Base-by-base conservation (phyloP, 2,888 invertebrate genomes). In the Ectemnius lituratus region DNA sequence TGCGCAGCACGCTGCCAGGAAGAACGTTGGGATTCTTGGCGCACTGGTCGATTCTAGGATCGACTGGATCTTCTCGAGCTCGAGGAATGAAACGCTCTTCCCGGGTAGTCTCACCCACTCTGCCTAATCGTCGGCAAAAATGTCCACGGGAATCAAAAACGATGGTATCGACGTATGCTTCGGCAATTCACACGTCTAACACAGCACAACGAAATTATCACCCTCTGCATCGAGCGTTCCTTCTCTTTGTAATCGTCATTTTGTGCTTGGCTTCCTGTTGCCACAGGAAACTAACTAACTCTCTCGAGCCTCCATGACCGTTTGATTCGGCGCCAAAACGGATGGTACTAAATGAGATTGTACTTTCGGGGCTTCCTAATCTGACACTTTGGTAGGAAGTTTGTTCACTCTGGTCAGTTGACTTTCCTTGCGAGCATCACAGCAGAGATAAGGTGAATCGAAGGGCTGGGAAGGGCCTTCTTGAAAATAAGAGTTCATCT, bases 1-100 rank as follows among this genome's bases (percentile, higher is more conserved):
- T 37, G n/a, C 84, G 84, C 82, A 78, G 82, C 83, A 85, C 86
- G 87, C 84, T 81, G 85, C 80, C 80, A 84, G 76, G 79, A 81
- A 77, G 70, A 75, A 76, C 67, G 61, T 62, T 28, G 46, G 37
- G 68, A 60, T 63, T 58, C 62, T 66, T 37, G 47, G 59, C 61
- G 59, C 45, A 47, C 46, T 23, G 52, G 49, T 37, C 45, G 59
- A 47, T 47, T 62, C 47, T 67, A 63, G 16, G 6, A 45, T 52
- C 52, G 23, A 23, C 23, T n/a, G 13, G 47, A 11, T 47, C 47
- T 47, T 47, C 11, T 11, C 47, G 47, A 47, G n/a, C 47, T 47
- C 47, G n/a, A 16, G n/a, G 56, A 61, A 62, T 47, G 64, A 45
- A 45, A 46, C 23, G 16, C 60, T 61, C 46, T 66, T 58, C 63